These are phyloP conservation scores for Hydrozoanthus tunicans DNA, from an alignment of 64 coral and sea anemone species.

Conservation along the genomic window DNA sequence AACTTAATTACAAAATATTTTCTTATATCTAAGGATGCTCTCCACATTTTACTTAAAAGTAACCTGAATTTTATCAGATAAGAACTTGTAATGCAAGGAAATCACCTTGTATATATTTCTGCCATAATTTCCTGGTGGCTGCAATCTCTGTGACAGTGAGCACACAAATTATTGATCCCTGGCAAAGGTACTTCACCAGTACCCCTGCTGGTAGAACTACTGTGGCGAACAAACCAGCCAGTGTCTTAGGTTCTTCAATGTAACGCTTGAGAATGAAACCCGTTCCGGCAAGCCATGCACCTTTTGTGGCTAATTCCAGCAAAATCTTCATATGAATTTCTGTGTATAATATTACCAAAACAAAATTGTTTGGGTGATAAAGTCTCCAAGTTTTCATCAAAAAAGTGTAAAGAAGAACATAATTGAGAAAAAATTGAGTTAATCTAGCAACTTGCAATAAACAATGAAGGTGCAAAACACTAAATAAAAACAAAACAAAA, in stretches of 20 bases:
- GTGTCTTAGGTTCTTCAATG: constrained; percentile 34
- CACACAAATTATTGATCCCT: constrained; percentile 36
- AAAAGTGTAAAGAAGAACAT: too few species aligned
- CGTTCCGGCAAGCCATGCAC: constrained; percentile 41
- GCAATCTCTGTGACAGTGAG: constrained; percentile 8
- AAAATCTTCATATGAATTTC: constrained; percentile 47
- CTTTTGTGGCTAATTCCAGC: constrained; percentile 32
- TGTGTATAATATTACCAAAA: background rate
- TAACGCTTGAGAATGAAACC: constrained; percentile 47
- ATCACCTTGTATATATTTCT: constrained; percentile 40
- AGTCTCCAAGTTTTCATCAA: too few species aligned
- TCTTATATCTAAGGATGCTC: too few species aligned
- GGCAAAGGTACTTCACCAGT: constrained; percentile 25
- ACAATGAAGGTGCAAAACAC: too few species aligned
- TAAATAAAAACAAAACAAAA: too few species aligned
- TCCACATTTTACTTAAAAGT: background rate
- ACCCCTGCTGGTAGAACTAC: constrained; percentile 23
- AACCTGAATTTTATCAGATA: background rate
- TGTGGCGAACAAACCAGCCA: constrained; percentile 43
- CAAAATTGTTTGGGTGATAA: background rate
- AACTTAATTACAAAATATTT: too few species aligned
- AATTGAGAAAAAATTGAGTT: too few species aligned
- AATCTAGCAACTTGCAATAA: too few species aligned
- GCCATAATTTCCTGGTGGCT: background rate
- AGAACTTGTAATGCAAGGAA: background rate